Evolutionary conservation across 2,888 invertebrate species (phyloP).

Genomic region (Ceramica pisi): DNA sequence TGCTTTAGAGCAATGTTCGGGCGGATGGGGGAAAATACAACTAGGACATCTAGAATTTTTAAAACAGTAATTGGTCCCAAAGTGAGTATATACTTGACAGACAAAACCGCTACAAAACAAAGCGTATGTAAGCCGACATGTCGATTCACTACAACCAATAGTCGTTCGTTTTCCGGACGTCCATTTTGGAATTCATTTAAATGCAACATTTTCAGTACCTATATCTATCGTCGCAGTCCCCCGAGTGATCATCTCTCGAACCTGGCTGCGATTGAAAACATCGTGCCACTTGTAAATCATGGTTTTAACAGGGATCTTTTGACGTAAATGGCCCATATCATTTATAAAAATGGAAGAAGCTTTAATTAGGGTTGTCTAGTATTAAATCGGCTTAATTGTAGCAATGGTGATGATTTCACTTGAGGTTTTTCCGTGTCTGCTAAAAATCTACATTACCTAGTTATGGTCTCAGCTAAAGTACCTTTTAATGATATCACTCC

Average conservation of each 20-base stretch:
- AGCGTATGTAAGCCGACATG: constrained; percentile 10
- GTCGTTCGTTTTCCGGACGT: constrained; percentile 25
- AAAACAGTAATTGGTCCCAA: constrained; percentile 9
- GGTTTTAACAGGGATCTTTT: constrained; percentile 55
- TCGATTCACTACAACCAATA: constrained; percentile 28
- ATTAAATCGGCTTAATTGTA: constrained; percentile 38
- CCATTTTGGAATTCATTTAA: constrained; percentile 49
- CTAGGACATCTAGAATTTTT: neutral
- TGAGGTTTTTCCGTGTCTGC: neutral
- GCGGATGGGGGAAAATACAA: neutral
- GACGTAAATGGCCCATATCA: constrained; percentile 52
- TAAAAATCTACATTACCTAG: neutral
- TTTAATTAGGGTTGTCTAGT: constrained; percentile 21
- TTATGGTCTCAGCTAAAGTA: neutral
- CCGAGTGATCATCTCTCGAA: constrained; percentile 49
- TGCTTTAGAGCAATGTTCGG: too few species aligned
- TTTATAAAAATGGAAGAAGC: constrained; percentile 38
- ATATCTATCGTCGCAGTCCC: constrained; percentile 43
- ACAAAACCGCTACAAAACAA: constrained; percentile 15
- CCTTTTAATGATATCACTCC: constrained; percentile 10
- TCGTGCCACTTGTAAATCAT: constrained; percentile 58
- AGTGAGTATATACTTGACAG: constrained; percentile 2
- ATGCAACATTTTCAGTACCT: constrained; percentile 47
- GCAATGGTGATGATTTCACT: constrained; percentile 4
- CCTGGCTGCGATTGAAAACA: constrained; percentile 54